Evolutionary conservation across 2,113 vertebrate species (phyloP).

Genomic region (Grammomys dolichurus): DNA sequence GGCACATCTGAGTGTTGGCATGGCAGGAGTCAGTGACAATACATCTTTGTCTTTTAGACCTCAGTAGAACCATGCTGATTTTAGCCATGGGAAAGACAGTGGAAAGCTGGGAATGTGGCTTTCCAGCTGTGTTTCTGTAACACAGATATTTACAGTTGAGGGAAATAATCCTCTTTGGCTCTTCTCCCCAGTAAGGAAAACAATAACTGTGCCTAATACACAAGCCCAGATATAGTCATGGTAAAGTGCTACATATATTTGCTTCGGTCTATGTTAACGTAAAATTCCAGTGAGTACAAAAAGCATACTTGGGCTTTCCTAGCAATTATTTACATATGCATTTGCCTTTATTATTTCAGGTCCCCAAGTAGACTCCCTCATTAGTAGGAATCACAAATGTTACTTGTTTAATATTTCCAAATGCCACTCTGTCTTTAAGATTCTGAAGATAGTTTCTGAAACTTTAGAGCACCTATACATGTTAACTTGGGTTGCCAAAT

Average conservation of each 20-base stretch:
- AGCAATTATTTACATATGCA: constrained; percentile 54
- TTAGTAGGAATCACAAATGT: neutral
- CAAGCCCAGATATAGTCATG: constrained; percentile 53
- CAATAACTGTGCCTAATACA: constrained; percentile 47
- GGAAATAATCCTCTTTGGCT: constrained; percentile 75
- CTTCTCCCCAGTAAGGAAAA: constrained; percentile 70
- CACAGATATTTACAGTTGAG: constrained; percentile 78
- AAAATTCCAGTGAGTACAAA: constrained; percentile 5
- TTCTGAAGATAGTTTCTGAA: constrained; percentile 46
- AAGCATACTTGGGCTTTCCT: constrained; percentile 64
- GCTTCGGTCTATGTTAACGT: constrained; percentile 69
- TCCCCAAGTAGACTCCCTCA: constrained; percentile 75
- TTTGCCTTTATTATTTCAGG: constrained; percentile 64
- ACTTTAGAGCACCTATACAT: neutral
- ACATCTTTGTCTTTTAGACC: constrained; percentile 80
- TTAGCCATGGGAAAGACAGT: constrained; percentile 72
- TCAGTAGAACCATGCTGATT: constrained; percentile 76
- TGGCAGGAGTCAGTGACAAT: constrained; percentile 74
- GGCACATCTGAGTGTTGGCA: constrained; percentile 19
- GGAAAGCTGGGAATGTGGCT: constrained; percentile 58
- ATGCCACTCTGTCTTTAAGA: neutral
- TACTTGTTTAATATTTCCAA: constrained; percentile 46
- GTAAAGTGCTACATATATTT: constrained; percentile 50
- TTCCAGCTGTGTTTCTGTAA: constrained; percentile 82
- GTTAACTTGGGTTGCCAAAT: constrained; percentile 42